Base-by-base conservation (phyloP, 1,140 invertebrate genomes). In the Zaprionus capensis region DNA sequence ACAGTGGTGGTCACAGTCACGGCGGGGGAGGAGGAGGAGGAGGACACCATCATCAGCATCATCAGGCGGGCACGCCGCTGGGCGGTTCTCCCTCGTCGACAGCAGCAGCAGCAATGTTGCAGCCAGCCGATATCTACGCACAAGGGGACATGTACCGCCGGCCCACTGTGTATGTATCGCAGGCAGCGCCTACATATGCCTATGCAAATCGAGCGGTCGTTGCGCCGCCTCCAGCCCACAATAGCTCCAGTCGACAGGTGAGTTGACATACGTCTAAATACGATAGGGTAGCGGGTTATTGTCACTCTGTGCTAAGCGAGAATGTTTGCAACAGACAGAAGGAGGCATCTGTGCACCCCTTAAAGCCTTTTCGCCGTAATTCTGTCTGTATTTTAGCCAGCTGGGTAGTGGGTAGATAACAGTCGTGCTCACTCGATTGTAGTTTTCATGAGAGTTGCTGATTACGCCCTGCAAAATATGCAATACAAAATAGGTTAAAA, bases 161-260 rank as follows among this genome's bases (percentile, higher is more conserved):
- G 17, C 94, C 95, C 46, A 93, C 94, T 15, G 94, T 95, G 14
- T 96, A 95, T 82, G 95, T 95, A 2, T 93, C 91, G 9, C 92
- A 93, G 64, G 91, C 91, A 5, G 81, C 91, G 26, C 91, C 91
- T 12, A 92, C 85, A 6, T 93, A 93, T 58, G 83, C 91, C 17
- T 90, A 90, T 59, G 81, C 78, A 92, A 96, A 95, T 92, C 95
- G 96, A 75, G 96, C 96, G 53, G 94, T 96, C 76, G 96, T 90
- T n/a, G 94, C 96, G 75, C 96, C 96, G 67, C 97, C 97, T 12
- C 97, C 97, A 71, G 97, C 97, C 38, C 97, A 97, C 93, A 97
- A 98, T 93, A 96, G 96, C 83, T 96, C 96, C 84, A 96, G 96
- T 72, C 94, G 96, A 80, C 96, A 97, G 76, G 95, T 97, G 69